Conservation (phyloP, 2,797 vertebrate species). For the Cryptoprocta ferox region DNA sequence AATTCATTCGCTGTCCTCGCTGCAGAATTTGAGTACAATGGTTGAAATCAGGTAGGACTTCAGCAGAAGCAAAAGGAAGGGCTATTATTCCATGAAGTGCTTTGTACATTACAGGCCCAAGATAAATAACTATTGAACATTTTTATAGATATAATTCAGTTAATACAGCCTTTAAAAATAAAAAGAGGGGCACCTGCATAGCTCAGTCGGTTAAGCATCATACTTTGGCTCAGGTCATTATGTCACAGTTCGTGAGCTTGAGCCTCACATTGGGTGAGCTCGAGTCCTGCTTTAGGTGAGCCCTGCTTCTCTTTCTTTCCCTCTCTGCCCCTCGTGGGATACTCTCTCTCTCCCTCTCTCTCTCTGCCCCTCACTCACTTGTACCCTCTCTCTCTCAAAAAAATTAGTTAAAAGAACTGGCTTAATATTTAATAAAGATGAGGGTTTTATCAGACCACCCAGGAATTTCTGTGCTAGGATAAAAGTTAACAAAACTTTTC, state of each 20-base stretch:
- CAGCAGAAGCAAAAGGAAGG: background rate
- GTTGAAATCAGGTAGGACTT: background rate
- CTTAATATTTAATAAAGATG: constrained; percentile 17
- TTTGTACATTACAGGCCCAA: constrained; percentile 24
- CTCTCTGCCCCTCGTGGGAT: no score
- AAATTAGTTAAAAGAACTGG: background rate
- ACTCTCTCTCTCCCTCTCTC: no score
- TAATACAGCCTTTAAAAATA: constrained; percentile 10
- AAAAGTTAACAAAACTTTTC: constrained; percentile 59
- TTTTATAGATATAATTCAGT: constrained; percentile 37
- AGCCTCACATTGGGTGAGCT: no score
- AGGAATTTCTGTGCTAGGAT: background rate
- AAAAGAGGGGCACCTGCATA: background rate
- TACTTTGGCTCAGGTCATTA: no score
- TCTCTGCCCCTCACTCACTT: no score
- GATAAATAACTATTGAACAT: background rate
- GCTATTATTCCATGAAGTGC: background rate
- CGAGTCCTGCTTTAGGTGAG: no score
- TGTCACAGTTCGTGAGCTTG: no score
- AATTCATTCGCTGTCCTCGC: background rate
- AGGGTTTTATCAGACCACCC: constrained; percentile 18
- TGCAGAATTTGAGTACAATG: background rate
- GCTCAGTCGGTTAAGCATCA: no score
- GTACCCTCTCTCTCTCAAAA: no score
- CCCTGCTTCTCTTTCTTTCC: no score